Evolutionary conservation across 1,140 invertebrate species (phyloP).

Genomic region (Pantala flavescens): DNA sequence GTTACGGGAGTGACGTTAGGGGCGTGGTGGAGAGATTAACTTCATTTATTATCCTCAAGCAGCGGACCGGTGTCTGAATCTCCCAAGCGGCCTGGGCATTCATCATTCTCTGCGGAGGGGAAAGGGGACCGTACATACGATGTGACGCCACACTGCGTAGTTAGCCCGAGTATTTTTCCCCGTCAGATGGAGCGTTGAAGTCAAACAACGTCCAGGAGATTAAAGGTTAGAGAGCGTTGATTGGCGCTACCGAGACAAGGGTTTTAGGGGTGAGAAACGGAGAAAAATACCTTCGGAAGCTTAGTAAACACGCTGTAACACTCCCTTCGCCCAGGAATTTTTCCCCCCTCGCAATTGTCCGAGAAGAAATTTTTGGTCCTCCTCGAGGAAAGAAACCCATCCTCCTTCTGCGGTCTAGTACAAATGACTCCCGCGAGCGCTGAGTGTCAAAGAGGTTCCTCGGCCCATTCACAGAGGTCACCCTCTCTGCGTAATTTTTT

Average conservation of each 20-base stretch:
- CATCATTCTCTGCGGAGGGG: background rate
- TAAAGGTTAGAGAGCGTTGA: background rate
- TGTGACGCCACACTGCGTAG: background rate
- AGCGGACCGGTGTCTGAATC: background rate
- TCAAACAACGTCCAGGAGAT: background rate
- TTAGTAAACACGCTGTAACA: background rate
- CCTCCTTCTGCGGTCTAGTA: no score
- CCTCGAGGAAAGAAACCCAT: no score
- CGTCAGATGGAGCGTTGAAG: background rate
- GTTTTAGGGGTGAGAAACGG: background rate
- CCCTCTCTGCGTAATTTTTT: no score
- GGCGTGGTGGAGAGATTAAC: background rate
- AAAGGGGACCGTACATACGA: background rate
- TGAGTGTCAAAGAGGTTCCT: no score
- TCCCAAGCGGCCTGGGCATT: background rate
- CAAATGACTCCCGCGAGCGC: no score
- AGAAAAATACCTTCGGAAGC: background rate
- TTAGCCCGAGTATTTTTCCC: background rate
- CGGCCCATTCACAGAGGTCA: no score
- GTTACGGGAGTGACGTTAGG: background rate
- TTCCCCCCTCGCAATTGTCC: background rate
- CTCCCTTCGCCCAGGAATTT: background rate
- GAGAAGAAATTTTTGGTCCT: no score
- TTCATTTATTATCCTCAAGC: conserved; percentile 1
- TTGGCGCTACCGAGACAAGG: background rate